Base-by-base conservation (phyloP, 2,113 vertebrate genomes). In the Anas platyrhynchos region DNA sequence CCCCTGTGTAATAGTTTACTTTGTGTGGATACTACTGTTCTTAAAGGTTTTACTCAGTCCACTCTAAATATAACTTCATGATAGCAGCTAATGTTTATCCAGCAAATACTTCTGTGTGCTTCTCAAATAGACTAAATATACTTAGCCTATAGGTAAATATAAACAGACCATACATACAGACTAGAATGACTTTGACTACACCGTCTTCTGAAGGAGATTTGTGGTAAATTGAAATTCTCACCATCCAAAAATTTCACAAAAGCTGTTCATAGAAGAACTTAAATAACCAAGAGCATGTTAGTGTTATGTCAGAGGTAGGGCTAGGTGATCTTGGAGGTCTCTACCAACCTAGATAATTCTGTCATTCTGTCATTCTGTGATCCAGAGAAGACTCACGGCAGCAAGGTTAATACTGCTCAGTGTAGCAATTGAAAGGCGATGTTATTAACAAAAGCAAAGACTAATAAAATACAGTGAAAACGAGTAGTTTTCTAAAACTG, bases 81-180 rank as follows among this genome's bases (percentile, higher is more conserved):
- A 62, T 25, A 89, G 78, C 63, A 76, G 13, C 7, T 85, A 54
- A 29, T 88, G 71, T 91, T 89, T 94, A 48, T 82, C 89, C 55
- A 88, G 65, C 61, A 95, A 93, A 95, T 77, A 91, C 20, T 38
- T 71, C 36, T 67, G 36, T 88, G 61, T 75, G 56, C 54, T 66
- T 88, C 96, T 83, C 65, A 88, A 74, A 59, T 29, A 66, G 44
- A 87, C 56, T 82, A 82, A 91, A 93, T 95, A 85, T 46, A 48
- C 65, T 41, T n/a, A 92, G 83, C 46, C 44, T 73, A 21, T 16
- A 14, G 55, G 71, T 89, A 93, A 95, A 94, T 91, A 87, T 73
- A 91, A 94, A 94, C 17, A 84, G 48, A 16, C 2, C 58, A 93
- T 50, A 44, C 38, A 62, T 80, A 73, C 68, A 87, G 58, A 83